phyloP scores from a whole-genome alignment of 2,888 invertebrate genomes.

The Lysandra bellargus region DNA sequence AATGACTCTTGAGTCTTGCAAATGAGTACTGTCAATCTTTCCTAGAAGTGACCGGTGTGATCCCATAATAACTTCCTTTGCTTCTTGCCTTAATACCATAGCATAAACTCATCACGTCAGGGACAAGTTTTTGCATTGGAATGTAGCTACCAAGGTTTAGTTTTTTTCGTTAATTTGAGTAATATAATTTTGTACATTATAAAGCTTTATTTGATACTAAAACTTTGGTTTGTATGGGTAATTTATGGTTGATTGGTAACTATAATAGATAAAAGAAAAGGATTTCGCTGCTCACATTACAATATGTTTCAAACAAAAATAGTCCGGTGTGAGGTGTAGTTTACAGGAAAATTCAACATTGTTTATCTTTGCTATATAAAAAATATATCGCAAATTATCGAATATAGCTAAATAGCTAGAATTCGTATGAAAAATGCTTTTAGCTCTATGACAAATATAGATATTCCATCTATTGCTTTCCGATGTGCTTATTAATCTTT shows the following conservation, averaged over 20 bases:
- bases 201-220: not conserved
- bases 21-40: slow-evolving; percentile 4
- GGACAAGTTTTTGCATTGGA: not conserved
- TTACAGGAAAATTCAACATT: no score
- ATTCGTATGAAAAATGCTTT: not conserved
- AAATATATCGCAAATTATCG: no score
- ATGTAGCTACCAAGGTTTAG: not conserved
- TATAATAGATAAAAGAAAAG: no score
- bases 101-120: not conserved
- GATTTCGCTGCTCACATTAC: no score
- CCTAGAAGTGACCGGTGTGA: not conserved
- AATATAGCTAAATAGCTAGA: not conserved
- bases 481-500: slow-evolving; percentile 31
- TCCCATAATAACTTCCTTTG: not conserved
- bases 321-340: no score
- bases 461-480: slow-evolving; percentile 16
- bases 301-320: no score
- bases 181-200: not conserved
- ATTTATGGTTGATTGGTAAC: no score
- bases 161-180: not conserved
- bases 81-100: not conserved
- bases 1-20: not conserved
- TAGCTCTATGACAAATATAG: not conserved
- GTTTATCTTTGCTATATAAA: no score
- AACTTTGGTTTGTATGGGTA: no score